Base-by-base conservation (phyloP, 2,113 vertebrate species). In the Oryzias javanicus region DNA sequence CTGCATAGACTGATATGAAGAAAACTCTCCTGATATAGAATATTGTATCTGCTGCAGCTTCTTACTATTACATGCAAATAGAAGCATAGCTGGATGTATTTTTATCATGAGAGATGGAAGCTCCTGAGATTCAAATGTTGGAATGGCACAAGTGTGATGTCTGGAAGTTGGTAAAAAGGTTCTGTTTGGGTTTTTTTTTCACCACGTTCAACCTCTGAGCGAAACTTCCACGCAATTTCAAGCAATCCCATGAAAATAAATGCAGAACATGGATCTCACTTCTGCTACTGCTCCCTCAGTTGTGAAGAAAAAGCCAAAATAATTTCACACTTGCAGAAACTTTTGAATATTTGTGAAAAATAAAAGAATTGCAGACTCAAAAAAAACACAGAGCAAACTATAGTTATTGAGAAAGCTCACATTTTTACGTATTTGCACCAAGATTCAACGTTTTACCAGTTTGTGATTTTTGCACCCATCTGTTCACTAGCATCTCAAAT, bases 1-100 rank as follows among this genome's bases (percentile, higher is more conserved):
- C 65, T 69, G 72, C 74, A 73, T 83, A 83, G 72, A 77, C 70
- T 80, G 64, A 61, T 64, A 69, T n/a, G 24, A 29, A 51, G 41
- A 49, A 71, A 64, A 60, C 10, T 17, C 54, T 58, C 56, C 25
- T 63, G 71, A 79, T 46, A 51, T 60, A 49, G 55, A 68, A 63
- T 76, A 69, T 80, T 76, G 42, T 47, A 46, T 78, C 47, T 52
- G 20, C 45, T 45, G 49, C 45, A 52, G 27, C 62, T 58, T 82
- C 70, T 59, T 44, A 42, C 13, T 47, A 64, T 67, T 42, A 54
- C 55, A 58, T 70, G 17, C n/a, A 18, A 20, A 58, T 75, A 54
- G 35, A 55, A 74, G 52, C 59, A 57, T 14, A 40, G 55, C 47
- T 53, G 18, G 55, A 66, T 65, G 71, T 40, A 47, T 53, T 47